Evolutionary conservation across 2,888 invertebrate species (phyloP).

Genomic region (Metellina segmentata): DNA sequence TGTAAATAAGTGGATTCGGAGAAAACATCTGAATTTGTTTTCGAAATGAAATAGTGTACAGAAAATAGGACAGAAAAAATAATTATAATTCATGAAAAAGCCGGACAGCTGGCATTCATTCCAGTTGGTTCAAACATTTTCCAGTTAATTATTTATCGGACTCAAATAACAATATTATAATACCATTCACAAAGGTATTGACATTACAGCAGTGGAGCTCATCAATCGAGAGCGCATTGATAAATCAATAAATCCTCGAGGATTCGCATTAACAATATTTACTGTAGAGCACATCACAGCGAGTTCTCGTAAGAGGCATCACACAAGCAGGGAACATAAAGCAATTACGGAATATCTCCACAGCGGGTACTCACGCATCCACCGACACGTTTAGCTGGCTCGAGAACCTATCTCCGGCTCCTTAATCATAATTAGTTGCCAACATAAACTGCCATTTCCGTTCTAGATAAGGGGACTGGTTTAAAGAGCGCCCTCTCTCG

Average conservation of each 20-base stretch:
- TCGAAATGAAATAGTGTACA: no score
- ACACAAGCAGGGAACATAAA: neutral
- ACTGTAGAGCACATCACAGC: neutral
- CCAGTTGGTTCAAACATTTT: no score
- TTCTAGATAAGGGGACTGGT: neutral
- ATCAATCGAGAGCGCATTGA: neutral
- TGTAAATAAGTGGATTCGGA: no score
- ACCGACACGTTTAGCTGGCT: neutral
- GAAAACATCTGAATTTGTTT: no score
- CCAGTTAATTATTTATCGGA: no score
- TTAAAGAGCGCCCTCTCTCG: neutral
- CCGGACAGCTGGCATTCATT: no score
- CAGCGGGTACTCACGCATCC: neutral
- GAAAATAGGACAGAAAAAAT: no score
- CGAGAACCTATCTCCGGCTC: neutral
- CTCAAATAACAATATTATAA: no score
- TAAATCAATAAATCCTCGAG: neutral
- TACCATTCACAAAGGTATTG: no score
- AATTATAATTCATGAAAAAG: no score
- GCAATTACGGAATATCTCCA: neutral
- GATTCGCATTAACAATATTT: neutral
- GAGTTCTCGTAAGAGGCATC: neutral
- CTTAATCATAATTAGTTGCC: neutral
- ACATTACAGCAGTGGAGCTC: neutral
- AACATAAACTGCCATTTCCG: neutral